A percentile compares a stretch with the other conserved stretches of the same genome.
These are phyloP conservation scores for Struthidea cinerea DNA, from an alignment of 2,113 vertebrate genomes.

Conservation along the genomic window DNA sequence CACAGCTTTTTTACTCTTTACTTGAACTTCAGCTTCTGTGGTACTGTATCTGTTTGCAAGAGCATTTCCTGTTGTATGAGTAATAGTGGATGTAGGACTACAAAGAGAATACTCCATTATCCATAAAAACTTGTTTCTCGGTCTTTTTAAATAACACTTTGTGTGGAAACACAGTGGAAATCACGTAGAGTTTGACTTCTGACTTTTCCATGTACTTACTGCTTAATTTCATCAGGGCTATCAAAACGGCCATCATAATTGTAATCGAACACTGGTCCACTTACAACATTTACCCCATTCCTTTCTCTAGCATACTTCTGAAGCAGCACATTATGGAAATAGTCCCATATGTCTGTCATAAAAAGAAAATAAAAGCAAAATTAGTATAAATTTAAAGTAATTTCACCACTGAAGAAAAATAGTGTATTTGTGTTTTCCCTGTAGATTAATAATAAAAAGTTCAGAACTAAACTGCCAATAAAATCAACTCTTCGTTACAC, in stretches of 20 bases:
- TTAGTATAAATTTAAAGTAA: not conserved
- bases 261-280: slow-evolving; percentile 90
- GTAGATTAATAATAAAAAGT: not conserved
- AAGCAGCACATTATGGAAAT: slow-evolving; percentile 82
- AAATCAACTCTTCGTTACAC: not conserved
- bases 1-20: not conserved
- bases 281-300: slow-evolving; percentile 89
- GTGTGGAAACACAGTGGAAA: not conserved
- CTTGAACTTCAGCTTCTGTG: not conserved
- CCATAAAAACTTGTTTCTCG: not conserved
- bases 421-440: not conserved
- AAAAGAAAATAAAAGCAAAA: slow-evolving; percentile 3
- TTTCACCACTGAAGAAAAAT: not conserved
- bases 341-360: slow-evolving; percentile 82
- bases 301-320: slow-evolving; percentile 72
- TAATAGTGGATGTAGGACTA: not conserved
- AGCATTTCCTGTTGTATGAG: not conserved
- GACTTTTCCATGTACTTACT: slow-evolving; percentile 71
- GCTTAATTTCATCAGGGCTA: slow-evolving; percentile 29
- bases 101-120: not conserved
- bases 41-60: not conserved
- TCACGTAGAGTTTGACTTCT: not conserved
- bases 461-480: not conserved
- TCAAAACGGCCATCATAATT: slow-evolving; percentile 88
- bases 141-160: not conserved